Conservation (phyloP, 35 echinoderm and acorn worm genomes). For the Patiria miniata region DNA sequence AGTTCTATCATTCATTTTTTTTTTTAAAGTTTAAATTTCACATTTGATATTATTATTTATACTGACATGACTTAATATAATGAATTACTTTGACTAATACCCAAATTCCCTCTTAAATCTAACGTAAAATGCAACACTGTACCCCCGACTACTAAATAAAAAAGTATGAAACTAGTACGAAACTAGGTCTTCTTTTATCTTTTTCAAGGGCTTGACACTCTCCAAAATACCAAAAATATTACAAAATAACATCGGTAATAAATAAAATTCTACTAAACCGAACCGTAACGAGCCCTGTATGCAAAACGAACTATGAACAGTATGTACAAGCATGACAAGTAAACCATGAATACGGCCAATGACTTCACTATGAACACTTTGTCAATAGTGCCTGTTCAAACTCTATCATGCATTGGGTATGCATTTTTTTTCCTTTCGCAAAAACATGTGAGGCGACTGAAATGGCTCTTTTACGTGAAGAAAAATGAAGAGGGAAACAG, state of each 20-base stretch:
- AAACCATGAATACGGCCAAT: background rate
- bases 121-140: background rate
- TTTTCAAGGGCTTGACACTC: background rate
- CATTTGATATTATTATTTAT: background rate
- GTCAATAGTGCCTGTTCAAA: background rate
- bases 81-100: background rate
- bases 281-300: background rate
- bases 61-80: background rate
- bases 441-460: background rate
- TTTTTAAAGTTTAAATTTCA: background rate
- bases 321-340: background rate
- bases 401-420: constrained; percentile 6
- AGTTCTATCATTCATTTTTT: background rate
- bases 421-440: background rate
- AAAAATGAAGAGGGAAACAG: background rate
- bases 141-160: background rate
- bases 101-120: background rate
- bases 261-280: background rate
- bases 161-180: constrained; percentile 13
- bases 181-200: background rate
- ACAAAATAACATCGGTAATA: background rate
- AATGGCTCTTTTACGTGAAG: background rate
- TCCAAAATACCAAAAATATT: background rate
- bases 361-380: too few relatives aligned
- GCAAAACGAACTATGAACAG: background rate